phyloP scores from a whole-genome alignment of 1,140 invertebrate species.

The Aphelinus certus region DNA sequence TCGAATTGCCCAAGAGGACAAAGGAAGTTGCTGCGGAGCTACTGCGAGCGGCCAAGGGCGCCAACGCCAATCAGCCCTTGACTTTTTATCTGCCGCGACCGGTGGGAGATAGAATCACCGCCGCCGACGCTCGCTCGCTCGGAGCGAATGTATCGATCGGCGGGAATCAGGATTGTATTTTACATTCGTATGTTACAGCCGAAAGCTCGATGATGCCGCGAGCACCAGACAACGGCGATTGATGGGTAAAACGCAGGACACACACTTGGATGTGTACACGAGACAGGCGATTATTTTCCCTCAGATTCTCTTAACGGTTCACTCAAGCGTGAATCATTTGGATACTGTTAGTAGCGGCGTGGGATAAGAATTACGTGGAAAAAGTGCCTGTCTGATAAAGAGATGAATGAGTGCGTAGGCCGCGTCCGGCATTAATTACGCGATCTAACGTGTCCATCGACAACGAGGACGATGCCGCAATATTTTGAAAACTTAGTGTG shows the following conservation, averaged over 20 bases:
- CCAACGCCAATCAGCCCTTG: conserved; percentile 7
- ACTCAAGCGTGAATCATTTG: too few species aligned
- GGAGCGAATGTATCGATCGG: conserved; percentile 3
- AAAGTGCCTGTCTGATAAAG: too few species aligned
- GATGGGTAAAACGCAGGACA: not conserved
- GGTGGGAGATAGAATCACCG: not conserved
- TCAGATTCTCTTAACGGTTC: too few species aligned
- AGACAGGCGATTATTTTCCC: too few species aligned
- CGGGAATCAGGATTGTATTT: conserved; percentile 15
- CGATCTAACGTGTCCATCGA: too few species aligned
- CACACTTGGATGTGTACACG: not conserved
- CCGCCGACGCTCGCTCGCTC: not conserved
- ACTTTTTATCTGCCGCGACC: conserved; percentile 8
- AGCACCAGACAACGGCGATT: not conserved
- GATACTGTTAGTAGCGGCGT: too few species aligned
- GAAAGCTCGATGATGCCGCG: not conserved
- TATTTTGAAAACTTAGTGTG: too few species aligned
- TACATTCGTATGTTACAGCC: not conserved
- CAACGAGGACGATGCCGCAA: too few species aligned
- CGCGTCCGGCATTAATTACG: too few species aligned
- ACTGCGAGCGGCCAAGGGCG: too few species aligned
- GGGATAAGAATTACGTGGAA: too few species aligned
- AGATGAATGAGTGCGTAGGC: too few species aligned
- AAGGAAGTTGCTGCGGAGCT: conserved; percentile 2
- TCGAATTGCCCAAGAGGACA: conserved; percentile 8